Percentiles rank a stretch among this genome's conserved stretches.
Evolutionary conservation across 2,888 invertebrate species (phyloP).

Genomic region (Saturnia japonica): DNA sequence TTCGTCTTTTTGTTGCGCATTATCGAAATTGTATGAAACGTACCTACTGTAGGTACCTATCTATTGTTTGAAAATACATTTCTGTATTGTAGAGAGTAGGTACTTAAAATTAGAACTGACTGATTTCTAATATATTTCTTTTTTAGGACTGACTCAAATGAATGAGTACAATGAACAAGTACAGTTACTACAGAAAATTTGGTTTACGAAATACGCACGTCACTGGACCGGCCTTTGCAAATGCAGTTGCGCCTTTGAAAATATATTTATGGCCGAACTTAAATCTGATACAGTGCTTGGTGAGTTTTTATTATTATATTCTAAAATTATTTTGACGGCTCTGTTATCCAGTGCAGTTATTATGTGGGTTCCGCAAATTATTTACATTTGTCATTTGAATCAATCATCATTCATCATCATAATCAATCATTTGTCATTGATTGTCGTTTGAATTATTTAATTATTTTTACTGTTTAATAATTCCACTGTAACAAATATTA

Average conservation of each 20-base stretch:
- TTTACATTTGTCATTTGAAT: not conserved
- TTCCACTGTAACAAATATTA: too few species aligned
- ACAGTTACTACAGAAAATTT: constrained; percentile 85
- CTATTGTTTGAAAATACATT: too few species aligned
- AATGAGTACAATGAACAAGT: constrained; percentile 83
- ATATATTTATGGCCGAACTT: constrained; percentile 94
- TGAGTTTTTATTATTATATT: constrained; percentile 37
- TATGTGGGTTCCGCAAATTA: not conserved
- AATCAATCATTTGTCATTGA: too few species aligned
- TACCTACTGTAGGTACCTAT: too few species aligned
- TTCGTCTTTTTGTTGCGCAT: too few species aligned
- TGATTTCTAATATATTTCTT: not conserved
- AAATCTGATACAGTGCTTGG: constrained; percentile 88
- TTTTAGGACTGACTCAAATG: constrained; percentile 80
- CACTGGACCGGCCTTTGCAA: constrained; percentile 88
- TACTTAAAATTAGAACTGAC: too few species aligned
- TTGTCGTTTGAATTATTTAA: too few species aligned
- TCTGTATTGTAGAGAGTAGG: too few species aligned
- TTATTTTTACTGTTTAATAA: too few species aligned
- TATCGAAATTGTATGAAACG: too few species aligned
- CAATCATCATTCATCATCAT: too few species aligned
- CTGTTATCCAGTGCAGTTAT: not conserved
- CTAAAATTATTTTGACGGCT: not conserved
- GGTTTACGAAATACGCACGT: constrained; percentile 93
- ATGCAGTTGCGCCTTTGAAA: constrained; percentile 96